Evolutionary conservation across 2,888 invertebrate species (phyloP).

Genomic region (Hyposoter didymator): DNA sequence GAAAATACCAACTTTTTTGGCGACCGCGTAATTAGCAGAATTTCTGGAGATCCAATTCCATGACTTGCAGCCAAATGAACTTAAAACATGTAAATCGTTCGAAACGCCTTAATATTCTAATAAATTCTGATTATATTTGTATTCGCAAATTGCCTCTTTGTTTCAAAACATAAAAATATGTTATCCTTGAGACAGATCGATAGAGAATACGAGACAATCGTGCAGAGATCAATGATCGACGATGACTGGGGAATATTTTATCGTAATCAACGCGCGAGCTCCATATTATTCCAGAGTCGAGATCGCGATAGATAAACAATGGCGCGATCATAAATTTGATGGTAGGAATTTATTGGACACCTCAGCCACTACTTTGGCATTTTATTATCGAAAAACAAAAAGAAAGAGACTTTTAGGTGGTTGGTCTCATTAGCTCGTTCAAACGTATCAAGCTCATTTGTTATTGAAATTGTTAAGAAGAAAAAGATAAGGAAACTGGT

Average conservation of each 20-base stretch:
- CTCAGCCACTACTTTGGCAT: neutral
- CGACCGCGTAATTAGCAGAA: neutral
- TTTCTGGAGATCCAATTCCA: neutral
- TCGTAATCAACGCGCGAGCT: neutral
- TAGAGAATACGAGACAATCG: neutral
- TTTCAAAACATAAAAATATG: neutral
- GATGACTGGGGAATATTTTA: neutral
- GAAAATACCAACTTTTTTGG: no score
- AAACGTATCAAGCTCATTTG: neutral
- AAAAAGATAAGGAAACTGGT: neutral
- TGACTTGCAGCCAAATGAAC: conserved; percentile 6
- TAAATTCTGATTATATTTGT: neutral
- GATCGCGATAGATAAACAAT: neutral
- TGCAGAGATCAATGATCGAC: neutral
- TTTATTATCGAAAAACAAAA: neutral
- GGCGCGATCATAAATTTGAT: neutral
- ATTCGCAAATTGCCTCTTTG: neutral
- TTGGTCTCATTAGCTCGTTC: neutral
- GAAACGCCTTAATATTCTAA: neutral
- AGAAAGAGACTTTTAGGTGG: neutral
- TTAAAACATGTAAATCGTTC: neutral
- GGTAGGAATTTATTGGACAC: neutral
- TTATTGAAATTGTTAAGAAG: conserved; percentile 11
- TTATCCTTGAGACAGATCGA: neutral
- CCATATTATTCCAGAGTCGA: neutral